Evolutionary conservation across 2,113 vertebrate species (phyloP), one percentile per base, ranked within the genome.

Genomic region (Lutjanus erythropterus): DNA sequence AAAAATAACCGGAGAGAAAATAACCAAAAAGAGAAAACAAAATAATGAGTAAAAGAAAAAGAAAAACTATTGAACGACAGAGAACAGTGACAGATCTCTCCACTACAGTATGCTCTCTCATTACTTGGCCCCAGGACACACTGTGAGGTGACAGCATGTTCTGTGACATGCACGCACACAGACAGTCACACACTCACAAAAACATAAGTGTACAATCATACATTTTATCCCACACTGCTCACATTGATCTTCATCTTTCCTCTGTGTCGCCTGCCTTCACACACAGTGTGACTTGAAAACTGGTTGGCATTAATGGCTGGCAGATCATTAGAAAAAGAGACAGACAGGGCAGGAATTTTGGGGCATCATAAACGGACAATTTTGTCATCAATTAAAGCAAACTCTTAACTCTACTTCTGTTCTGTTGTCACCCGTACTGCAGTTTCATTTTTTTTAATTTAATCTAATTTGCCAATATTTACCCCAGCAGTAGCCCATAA

Each of bases 311-410:
- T 73, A 82, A 78, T 39, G 37, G 46, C 44, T 67, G 75, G 53
- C 67, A 68, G 56, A 81, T 84, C 82, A 83, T 81, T 87, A 84
- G 62, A 16, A 60, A 75, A 50, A 58, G 46, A 66, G 37, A 73
- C 61, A 69, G 35, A 25, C 23, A 70, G 47, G 29, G 44, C 42
- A 75, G 46, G 19, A 64, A 56, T 64, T 69, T 44, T 29, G 25
- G 49, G 35, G 42, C 37, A 5, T 35, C 23, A 18, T 58, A 66
- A 65, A 69, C 0, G 9, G 42, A 59, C 49, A 65, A 62, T 61
- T 65, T 78, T 75, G 72, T 71, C 76, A 76, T 74, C 77, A 89
- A 86, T 89, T 85, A 82, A 56, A 37, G 49, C 67, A 81, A 89
- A 80, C 15, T 41, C 58, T 61, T 66, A 19, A 83, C 42, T 58